Evolutionary conservation across 2,888 invertebrate genomes (phyloP).

Genomic region (Penaeus monodon): DNA sequence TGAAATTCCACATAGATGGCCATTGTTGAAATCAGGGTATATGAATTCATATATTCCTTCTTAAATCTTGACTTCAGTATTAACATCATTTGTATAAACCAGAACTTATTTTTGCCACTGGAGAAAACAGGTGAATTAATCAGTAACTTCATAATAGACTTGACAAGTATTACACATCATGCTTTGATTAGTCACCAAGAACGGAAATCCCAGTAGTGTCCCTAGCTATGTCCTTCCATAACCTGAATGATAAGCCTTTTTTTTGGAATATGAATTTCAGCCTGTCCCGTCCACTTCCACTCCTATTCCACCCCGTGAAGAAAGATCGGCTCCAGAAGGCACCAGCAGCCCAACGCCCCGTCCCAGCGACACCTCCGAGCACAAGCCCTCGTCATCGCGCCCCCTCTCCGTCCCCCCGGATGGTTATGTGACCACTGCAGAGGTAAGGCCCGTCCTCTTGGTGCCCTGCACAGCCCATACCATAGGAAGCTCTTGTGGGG

Average conservation of each 20-base stretch:
- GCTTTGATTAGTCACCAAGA: no score
- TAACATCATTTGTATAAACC: no score
- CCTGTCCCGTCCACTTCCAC: slow-evolving; percentile 54
- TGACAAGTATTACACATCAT: no score
- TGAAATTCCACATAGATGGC: no score
- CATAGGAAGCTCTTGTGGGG: neutral
- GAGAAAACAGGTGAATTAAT: no score
- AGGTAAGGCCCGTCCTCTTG: slow-evolving; percentile 27
- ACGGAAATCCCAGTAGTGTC: no score
- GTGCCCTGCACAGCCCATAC: no score
- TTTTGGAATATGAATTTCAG: slow-evolving; percentile 15
- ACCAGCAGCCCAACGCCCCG: slow-evolving; percentile 64
- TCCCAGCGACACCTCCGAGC: slow-evolving; percentile 59
- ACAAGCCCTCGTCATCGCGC: slow-evolving; percentile 44
- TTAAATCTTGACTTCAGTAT: no score
- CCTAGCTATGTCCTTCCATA: neutral
- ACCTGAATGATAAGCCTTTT: neutral
- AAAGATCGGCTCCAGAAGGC: slow-evolving; percentile 64
- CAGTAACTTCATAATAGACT: no score
- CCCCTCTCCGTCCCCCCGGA: slow-evolving; percentile 44
- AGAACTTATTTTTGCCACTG: no score
- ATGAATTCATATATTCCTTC: no score
- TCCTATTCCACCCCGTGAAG: slow-evolving; percentile 60
- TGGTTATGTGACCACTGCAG: slow-evolving; percentile 53
- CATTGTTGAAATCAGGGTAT: no score